Conservation (phyloP, 92 coral and sea anemone species). For the Galaxea fascicularis region DNA sequence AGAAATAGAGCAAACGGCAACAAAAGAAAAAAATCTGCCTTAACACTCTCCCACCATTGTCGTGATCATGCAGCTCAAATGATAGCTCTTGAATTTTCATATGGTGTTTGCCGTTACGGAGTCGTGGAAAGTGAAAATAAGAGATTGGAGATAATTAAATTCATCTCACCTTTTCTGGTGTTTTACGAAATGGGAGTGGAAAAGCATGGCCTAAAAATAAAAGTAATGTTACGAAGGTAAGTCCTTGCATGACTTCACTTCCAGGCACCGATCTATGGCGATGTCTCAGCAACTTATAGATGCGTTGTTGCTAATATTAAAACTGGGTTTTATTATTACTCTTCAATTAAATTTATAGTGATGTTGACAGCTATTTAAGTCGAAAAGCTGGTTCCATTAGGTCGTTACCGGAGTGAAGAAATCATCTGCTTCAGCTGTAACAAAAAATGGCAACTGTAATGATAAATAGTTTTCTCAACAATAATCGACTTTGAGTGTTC, state of each 20-base stretch:
- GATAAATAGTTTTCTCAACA: neutral
- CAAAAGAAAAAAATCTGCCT: too few species aligned
- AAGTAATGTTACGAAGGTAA: neutral
- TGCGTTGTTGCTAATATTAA: too few species aligned
- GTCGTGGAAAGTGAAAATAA: neutral
- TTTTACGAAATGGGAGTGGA: constrained; percentile 1
- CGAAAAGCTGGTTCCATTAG: neutral
- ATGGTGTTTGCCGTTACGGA: too few species aligned
- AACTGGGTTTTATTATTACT: neutral
- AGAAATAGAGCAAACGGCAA: too few species aligned
- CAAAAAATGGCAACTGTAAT: neutral
- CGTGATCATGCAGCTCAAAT: too few species aligned
- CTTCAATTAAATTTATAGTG: neutral
- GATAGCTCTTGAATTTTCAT: too few species aligned
- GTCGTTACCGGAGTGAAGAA: neutral
- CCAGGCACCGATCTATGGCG: too few species aligned
- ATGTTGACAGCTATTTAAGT: neutral
- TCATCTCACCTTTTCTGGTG: neutral
- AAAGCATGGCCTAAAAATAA: neutral
- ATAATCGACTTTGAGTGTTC: neutral
- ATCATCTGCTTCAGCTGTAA: constrained; percentile 31
- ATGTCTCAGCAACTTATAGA: neutral
- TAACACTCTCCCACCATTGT: too few species aligned
- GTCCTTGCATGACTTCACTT: constrained; percentile 3
- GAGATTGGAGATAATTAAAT: too few species aligned